Evolutionary conservation across 2,888 invertebrate genomes (phyloP).

Genomic region (Geotrupes spiniger): DNA sequence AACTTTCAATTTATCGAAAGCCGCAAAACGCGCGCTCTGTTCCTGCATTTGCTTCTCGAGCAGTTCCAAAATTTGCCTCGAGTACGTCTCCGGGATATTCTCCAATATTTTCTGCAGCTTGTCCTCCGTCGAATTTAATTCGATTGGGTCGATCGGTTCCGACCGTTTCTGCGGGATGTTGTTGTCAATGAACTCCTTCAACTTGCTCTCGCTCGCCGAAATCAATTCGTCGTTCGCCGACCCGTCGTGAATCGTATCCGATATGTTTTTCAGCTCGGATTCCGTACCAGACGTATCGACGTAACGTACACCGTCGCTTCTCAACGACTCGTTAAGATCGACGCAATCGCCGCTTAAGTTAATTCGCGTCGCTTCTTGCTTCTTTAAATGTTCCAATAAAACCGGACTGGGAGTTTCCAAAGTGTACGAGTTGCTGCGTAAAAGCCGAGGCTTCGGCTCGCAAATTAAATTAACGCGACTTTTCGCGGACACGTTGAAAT

Average conservation of each 20-base stretch:
- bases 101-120: conserved; percentile 19
- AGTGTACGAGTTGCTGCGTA: conserved; percentile 76
- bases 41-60: conserved; percentile 36
- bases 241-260: conserved; percentile 25
- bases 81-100: conserved; percentile 34
- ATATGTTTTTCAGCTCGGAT: conserved; percentile 52
- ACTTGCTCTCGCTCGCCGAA: conserved; percentile 10
- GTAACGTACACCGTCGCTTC: too few species aligned
- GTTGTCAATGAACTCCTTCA: conserved; percentile 22
- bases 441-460: conserved; percentile 52
- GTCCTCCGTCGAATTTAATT: conserved; percentile 2
- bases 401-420: conserved; percentile 74
- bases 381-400: conserved; percentile 62
- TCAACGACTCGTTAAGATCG: too few species aligned
- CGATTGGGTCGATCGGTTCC: background rate
- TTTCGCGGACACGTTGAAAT: conserved; percentile 1
- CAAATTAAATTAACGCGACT: conserved; percentile 11
- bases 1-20: too few species aligned
- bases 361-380: too few species aligned
- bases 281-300: conserved; percentile 48
- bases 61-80: conserved; percentile 39
- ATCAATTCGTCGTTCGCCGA: conserved; percentile 1
- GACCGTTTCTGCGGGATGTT: conserved; percentile 20
- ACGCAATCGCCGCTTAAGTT: too few species aligned
- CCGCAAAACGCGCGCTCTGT: conserved; percentile 13